Evolutionary conservation across 2,888 invertebrate genomes (phyloP), one percentile per base, ranked within the genome.

Genomic region (Eugnorisma glareosa): DNA sequence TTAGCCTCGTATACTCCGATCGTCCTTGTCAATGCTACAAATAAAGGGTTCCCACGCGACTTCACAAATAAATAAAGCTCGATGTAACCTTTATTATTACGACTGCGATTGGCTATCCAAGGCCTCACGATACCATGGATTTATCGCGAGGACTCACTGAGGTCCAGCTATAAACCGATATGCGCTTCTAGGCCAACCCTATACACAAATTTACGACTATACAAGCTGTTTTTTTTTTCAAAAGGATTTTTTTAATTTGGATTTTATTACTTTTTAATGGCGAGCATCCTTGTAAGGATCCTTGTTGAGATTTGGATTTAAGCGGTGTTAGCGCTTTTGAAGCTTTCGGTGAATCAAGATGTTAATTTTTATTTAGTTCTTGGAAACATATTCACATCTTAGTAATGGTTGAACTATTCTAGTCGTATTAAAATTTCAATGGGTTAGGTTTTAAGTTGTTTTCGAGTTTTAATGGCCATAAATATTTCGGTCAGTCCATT

Each of bases 181-280:
- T 83, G 76, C 78, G 85, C 85, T 90, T 88, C 80, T 87, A 77
- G 83, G 77, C 67, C 81, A 77, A 67, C 77, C 59, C 73, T 70
- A 75, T 70, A 79, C 67, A 86, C 78, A 87, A 88, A 85, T 89
- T 87, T 86, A 85, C 81, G 77, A 81, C 59, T 67, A 61, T 75
- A 79, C 66, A 80, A 77, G 64, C 21, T 71, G 81, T 75, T 77
- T 37, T 72, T 73, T 86, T 75, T 18, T n/a, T 2, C 7, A 24
- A 51, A n/a, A 64, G 6, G 43, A 77, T 81, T 87, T 89, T 90
- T 89, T 87, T 82, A 90, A 92, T 93, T 93, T 91, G 82, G 93
- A 91, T 92, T 93, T 93, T 94, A 93, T 93, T 93, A 90, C 89
- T 89, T 90, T 92, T 90, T 93, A 92, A 93, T 92, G 90, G 89